These are phyloP conservation scores for Ametastegia equiseti DNA, from an alignment of 2,888 invertebrate species.

Conservation along the genomic window DNA sequence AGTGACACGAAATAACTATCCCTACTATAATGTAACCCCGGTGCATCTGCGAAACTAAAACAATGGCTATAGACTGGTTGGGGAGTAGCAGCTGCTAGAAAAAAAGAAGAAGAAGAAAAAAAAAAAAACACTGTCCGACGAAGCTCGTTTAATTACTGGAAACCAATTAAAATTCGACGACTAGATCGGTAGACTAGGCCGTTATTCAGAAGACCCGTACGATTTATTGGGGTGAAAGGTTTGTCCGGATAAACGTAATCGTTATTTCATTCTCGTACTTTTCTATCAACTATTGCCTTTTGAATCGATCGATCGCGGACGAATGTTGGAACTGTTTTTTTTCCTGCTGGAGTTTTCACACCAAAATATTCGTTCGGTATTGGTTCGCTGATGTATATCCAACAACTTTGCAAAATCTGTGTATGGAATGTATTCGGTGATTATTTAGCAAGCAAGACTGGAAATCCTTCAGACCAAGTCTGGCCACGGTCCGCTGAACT, in stretches of 20 bases:
- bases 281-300: not conserved
- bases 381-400: too few relatives aligned
- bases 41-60: conserved; percentile 64
- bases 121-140: conserved; percentile 26
- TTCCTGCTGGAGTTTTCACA: too few relatives aligned
- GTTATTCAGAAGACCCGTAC: not conserved
- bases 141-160: conserved; percentile 42
- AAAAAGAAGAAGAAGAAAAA: too few relatives aligned
- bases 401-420: too few relatives aligned
- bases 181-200: conserved; percentile 4
- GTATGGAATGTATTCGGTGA: conserved; percentile 8
- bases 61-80: conserved; percentile 53
- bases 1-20: conserved; percentile 45
- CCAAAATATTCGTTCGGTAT: not conserved
- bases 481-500: conserved; percentile 55
- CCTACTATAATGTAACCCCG: conserved; percentile 40
- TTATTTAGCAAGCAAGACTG: conserved; percentile 13
- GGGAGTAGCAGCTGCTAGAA: conserved; percentile 37
- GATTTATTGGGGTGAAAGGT: conserved; percentile 3
- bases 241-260: not conserved
- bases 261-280: too few relatives aligned
- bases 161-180: conserved; percentile 46
- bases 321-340: not conserved
- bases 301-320: not conserved
- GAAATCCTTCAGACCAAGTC: not conserved